Conservation (phyloP, 2,113 vertebrate genomes). For the Melanotaenia duboulayi region DNA sequence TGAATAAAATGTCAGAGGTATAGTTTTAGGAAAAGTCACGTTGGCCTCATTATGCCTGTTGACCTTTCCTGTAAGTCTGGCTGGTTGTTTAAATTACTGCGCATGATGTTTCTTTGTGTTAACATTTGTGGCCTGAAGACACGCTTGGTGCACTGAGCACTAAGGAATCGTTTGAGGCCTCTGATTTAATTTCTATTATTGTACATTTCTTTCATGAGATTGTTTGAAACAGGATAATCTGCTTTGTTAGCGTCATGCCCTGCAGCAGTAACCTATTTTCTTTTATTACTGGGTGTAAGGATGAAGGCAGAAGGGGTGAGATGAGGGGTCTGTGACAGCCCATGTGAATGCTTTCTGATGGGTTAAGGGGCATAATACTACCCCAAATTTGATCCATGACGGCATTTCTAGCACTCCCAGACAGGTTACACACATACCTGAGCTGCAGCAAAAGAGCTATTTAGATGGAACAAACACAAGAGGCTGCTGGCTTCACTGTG, state of each 20-base stretch:
- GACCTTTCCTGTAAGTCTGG: slow-evolving; percentile 52
- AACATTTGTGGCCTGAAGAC: slow-evolving; percentile 18
- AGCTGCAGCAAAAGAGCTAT: slow-evolving; percentile 34
- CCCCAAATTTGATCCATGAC: slow-evolving; percentile 11
- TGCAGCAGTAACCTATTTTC: slow-evolving; percentile 69
- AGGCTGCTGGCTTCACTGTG: slow-evolving; percentile 31
- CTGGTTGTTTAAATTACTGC: slow-evolving; percentile 41
- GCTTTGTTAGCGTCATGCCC: slow-evolving; percentile 60
- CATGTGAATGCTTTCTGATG: slow-evolving; percentile 20
- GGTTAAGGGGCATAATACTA: slow-evolving; percentile 34
- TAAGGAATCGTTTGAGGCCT: slow-evolving; percentile 7
- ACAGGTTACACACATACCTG: slow-evolving; percentile 5
- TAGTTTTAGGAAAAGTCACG: slow-evolving; percentile 39
- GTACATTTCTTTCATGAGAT: slow-evolving; percentile 31
- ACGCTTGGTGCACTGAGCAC: neutral
- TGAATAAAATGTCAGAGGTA: slow-evolving; percentile 57
- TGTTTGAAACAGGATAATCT: slow-evolving; percentile 47
- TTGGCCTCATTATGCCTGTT: slow-evolving; percentile 30
- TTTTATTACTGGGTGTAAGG: slow-evolving; percentile 27
- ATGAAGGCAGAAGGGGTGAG: slow-evolving; percentile 6
- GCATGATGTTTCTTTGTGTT: slow-evolving; percentile 16
- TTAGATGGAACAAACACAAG: slow-evolving; percentile 33
- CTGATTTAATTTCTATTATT: slow-evolving; percentile 15
- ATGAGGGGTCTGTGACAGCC: slow-evolving; percentile 3
- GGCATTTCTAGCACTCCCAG: slow-evolving; percentile 18